These are phyloP conservation scores for Montifringilla adamsi DNA, from an alignment of 2,113 vertebrate species.

Conservation along the genomic window DNA sequence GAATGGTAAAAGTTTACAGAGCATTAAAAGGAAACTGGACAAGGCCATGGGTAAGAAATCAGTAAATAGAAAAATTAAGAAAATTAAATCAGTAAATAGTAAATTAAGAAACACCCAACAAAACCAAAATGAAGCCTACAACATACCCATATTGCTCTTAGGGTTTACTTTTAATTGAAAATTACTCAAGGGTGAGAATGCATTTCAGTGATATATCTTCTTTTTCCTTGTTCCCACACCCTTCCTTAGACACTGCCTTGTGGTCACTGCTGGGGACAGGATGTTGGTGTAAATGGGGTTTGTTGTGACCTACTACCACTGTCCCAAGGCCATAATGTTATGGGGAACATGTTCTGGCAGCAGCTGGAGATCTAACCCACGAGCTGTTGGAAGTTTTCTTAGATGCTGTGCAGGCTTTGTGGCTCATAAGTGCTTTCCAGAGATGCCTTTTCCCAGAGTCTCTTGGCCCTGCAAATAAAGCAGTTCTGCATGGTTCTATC, in stretches of 20 bases:
- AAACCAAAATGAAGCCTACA: neutral
- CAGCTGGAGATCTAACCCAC: neutral
- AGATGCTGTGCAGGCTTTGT: neutral
- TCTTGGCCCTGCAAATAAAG: neutral
- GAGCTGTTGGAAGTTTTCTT: neutral
- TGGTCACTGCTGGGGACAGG: neutral
- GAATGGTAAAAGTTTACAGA: neutral
- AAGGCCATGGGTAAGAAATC: neutral
- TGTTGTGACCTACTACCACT: neutral
- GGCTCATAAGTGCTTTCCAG: neutral
- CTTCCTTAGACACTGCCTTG: neutral
- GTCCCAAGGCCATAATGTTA: neutral
- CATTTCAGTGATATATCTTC: neutral
- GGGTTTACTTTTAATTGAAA: neutral
- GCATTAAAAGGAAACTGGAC: neutral
- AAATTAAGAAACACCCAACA: neutral
- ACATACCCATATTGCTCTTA: neutral
- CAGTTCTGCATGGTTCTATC: neutral
- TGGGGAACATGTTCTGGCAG: neutral
- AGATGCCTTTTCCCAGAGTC: neutral
- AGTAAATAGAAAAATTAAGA: neutral
- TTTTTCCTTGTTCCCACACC: neutral
- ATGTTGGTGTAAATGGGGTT: neutral
- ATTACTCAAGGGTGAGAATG: neutral
- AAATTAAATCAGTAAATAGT: neutral